Conservation (phyloP, 2,797 vertebrate genomes). For the Furcifer pardalis region DNA sequence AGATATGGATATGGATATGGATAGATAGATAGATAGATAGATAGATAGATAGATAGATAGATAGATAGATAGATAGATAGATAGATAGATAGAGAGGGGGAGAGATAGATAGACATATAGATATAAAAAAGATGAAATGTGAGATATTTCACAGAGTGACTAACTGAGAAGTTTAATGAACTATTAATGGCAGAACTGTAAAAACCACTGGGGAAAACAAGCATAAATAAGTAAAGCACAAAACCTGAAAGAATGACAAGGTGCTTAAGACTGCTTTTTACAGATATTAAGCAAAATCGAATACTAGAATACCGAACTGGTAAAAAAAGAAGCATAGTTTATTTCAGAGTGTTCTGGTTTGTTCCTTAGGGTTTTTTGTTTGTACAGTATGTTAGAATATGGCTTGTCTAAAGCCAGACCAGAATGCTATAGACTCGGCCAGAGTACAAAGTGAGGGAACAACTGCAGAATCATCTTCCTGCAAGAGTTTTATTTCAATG, state of each 20-base stretch:
- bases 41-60: no score
- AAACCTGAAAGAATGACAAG: constrained; percentile 50
- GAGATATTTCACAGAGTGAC: constrained; percentile 4
- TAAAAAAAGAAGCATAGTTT: constrained; percentile 43
- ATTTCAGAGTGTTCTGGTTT: constrained; percentile 22
- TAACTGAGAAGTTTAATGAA: constrained; percentile 38
- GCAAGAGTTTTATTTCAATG: not conserved
- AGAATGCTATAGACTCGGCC: constrained; percentile 34
- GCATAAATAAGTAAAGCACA: constrained; percentile 56
- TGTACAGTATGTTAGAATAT: constrained; percentile 27
- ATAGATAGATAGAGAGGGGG: no score
- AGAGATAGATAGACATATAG: no score
- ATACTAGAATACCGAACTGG: constrained; percentile 33
- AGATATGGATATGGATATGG: no score
- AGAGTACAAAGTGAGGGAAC: constrained; percentile 28
- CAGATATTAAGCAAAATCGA: constrained; percentile 48
- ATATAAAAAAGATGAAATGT: constrained; percentile 29
- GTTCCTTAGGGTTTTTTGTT: not conserved
- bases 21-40: no score
- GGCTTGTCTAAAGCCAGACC: constrained; percentile 31
- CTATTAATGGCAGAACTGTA: constrained; percentile 43
- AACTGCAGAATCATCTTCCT: not conserved
- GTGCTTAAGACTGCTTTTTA: constrained; percentile 50
- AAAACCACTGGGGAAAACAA: constrained; percentile 27
- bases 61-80: no score